These are phyloP conservation scores for Gandaritis pyraliata DNA, from an alignment of 2,888 invertebrate species.

Conservation along the genomic window DNA sequence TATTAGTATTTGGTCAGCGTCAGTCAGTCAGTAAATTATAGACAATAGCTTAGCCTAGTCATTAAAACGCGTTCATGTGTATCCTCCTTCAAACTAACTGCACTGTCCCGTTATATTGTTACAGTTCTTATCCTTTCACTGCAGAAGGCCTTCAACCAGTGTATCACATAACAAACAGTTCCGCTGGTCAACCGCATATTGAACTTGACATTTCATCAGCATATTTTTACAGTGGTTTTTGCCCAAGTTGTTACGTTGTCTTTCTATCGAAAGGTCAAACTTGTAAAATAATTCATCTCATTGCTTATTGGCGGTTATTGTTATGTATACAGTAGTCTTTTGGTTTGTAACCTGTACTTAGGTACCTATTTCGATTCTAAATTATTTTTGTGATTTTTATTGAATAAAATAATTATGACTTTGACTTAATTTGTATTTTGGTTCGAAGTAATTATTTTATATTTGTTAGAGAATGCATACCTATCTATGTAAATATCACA, in stretches of 20 bases:
- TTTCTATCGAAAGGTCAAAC: not conserved
- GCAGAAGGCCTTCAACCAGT: constrained; percentile 33
- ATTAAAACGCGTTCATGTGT: not conserved
- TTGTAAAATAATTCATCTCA: not conserved
- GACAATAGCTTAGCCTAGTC: too few species aligned
- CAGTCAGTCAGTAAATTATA: too few species aligned
- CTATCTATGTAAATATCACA: too few species aligned
- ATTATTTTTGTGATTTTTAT: too few species aligned
- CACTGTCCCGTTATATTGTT: constrained; percentile 18
- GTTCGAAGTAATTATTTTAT: too few species aligned
- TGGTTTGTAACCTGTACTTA: too few species aligned
- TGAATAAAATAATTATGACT: too few species aligned
- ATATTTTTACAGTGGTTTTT: constrained; percentile 3
- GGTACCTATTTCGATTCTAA: too few species aligned
- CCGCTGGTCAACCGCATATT: constrained; percentile 42
- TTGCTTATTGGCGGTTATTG: not conserved
- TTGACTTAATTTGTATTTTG: too few species aligned
- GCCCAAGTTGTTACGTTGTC: not conserved
- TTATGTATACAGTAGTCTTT: too few species aligned
- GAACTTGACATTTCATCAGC: constrained; percentile 52
- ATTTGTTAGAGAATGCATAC: too few species aligned
- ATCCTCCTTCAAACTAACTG: constrained; percentile 17
- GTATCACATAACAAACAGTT: constrained; percentile 40
- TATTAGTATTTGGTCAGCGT: too few species aligned
- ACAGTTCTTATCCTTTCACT: constrained; percentile 35